phyloP scores from a whole-genome alignment of 2,888 invertebrate genomes.

The Embidobia sp. region DNA sequence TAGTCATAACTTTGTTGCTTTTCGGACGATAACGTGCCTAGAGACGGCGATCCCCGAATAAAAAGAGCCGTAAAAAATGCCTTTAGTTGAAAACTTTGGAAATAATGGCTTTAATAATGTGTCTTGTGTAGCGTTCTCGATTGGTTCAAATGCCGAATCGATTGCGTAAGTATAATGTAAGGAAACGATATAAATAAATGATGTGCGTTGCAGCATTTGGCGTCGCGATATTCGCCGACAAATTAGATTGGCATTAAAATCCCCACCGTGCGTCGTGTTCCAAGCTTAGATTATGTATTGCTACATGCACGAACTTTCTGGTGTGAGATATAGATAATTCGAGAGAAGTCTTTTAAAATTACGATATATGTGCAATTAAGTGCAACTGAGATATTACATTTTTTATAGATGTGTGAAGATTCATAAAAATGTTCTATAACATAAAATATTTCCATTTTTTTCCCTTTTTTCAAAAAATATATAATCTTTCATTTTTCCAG shows the following conservation, averaged over 20 bases:
- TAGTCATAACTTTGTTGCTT: slow-evolving; percentile 50
- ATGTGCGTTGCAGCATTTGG: slow-evolving; percentile 39
- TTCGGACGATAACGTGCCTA: slow-evolving; percentile 35
- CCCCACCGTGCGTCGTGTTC: slow-evolving; percentile 32
- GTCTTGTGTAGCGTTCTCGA: slow-evolving; percentile 4
- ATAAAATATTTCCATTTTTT: too few species aligned
- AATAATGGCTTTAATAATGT: slow-evolving; percentile 23
- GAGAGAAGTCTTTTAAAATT: slow-evolving; percentile 10
- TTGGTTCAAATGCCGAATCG: slow-evolving; percentile 18
- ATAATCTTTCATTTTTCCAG: too few species aligned
- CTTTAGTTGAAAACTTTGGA: slow-evolving; percentile 12
- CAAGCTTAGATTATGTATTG: slow-evolving; percentile 52
- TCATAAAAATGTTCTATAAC: too few species aligned
- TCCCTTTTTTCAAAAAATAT: too few species aligned
- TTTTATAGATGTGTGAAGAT: too few species aligned
- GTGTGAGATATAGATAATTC: slow-evolving; percentile 18
- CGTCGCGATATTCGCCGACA: slow-evolving; percentile 61
- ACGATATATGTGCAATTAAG: neutral
- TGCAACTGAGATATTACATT: too few species aligned
- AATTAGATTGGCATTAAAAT: slow-evolving; percentile 62
- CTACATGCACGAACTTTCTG: slow-evolving; percentile 27
- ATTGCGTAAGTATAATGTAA: slow-evolving; percentile 38
- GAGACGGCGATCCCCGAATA: slow-evolving; percentile 15
- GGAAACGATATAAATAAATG: slow-evolving; percentile 55
- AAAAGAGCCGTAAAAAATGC: slow-evolving; percentile 21